Evolutionary conservation across 2,888 invertebrate genomes (phyloP).

Genomic region (Eurytoma adleriae): DNA sequence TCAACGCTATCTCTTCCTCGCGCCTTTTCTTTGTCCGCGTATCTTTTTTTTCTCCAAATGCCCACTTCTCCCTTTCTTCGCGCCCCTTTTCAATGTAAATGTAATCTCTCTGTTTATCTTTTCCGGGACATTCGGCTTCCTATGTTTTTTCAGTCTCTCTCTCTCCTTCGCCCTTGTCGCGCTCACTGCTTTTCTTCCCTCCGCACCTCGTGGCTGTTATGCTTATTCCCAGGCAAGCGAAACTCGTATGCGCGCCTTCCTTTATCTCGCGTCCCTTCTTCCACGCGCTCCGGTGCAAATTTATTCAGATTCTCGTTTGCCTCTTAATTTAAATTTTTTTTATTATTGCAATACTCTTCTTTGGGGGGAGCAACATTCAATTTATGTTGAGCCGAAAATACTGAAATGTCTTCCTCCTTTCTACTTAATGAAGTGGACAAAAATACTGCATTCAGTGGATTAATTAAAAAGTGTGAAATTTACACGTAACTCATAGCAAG

Average conservation of each 20-base stretch:
- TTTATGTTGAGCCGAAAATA: too few species aligned
- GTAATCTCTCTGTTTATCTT: slow-evolving; percentile 55
- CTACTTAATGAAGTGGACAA: too few species aligned
- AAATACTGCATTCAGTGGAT: too few species aligned
- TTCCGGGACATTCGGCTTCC: slow-evolving; percentile 50
- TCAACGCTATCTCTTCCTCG: not conserved
- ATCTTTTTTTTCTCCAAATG: slow-evolving; percentile 18
- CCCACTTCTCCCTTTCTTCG: not conserved
- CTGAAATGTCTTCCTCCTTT: too few species aligned
- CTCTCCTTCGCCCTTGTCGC: not conserved
- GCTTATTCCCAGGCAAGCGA: slow-evolving; percentile 26
- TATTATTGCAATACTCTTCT: slow-evolving; percentile 29
- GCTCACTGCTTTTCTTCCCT: slow-evolving; percentile 18
- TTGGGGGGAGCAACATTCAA: slow-evolving; percentile 10
- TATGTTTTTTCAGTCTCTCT: slow-evolving; percentile 43
- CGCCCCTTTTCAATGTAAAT: slow-evolving; percentile 51
- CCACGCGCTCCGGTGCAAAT: slow-evolving; percentile 42
- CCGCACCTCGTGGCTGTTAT: slow-evolving; percentile 27
- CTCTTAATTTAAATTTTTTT: slow-evolving; percentile 51
- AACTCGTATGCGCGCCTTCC: not conserved
- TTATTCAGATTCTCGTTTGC: slow-evolving; percentile 53
- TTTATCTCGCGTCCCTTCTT: slow-evolving; percentile 44
- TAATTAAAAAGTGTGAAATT: too few species aligned
- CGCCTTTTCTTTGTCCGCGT: slow-evolving; percentile 21
- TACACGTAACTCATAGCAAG: too few species aligned